phyloP scores from a whole-genome alignment of 2,888 invertebrate species.

The Pseudococcus longispinus region DNA sequence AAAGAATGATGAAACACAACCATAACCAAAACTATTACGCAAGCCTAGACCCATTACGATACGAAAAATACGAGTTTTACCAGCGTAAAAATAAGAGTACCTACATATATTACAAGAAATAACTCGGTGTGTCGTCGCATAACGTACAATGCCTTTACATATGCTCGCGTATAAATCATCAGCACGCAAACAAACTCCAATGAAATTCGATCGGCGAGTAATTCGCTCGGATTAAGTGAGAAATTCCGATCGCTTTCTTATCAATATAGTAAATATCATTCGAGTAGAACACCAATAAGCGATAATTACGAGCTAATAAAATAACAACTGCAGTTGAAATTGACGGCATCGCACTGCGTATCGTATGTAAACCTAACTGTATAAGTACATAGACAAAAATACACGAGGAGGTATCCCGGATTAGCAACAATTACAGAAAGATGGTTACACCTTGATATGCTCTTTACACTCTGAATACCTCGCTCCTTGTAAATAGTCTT shows the following conservation, averaged over 20 bases:
- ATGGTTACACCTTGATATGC: slow-evolving; percentile 28
- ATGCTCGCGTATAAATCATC: neutral
- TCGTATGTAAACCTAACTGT: neutral
- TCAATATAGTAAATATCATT: slow-evolving; percentile 1
- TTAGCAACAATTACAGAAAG: slow-evolving; percentile 17
- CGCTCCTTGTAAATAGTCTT: neutral
- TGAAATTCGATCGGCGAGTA: slow-evolving; percentile 15
- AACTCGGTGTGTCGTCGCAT: neutral
- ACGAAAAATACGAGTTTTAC: neutral
- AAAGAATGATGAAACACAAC: slow-evolving; percentile 31
- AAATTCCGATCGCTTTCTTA: neutral
- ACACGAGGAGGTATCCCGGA: slow-evolving; percentile 5
- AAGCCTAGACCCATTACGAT: slow-evolving; percentile 25
- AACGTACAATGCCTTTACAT: neutral
- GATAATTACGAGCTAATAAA: slow-evolving; percentile 33
- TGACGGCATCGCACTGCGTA: neutral
- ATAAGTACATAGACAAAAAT: neutral
- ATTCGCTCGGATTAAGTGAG: neutral
- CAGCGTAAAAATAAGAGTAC: neutral
- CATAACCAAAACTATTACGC: slow-evolving; percentile 18
- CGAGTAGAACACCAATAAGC: neutral
- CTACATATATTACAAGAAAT: neutral
- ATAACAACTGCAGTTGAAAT: neutral
- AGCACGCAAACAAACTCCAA: neutral
- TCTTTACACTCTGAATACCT: neutral